These are phyloP conservation scores for Ectemnius cavifrons DNA, from an alignment of 2,888 invertebrate species.

Conservation along the genomic window DNA sequence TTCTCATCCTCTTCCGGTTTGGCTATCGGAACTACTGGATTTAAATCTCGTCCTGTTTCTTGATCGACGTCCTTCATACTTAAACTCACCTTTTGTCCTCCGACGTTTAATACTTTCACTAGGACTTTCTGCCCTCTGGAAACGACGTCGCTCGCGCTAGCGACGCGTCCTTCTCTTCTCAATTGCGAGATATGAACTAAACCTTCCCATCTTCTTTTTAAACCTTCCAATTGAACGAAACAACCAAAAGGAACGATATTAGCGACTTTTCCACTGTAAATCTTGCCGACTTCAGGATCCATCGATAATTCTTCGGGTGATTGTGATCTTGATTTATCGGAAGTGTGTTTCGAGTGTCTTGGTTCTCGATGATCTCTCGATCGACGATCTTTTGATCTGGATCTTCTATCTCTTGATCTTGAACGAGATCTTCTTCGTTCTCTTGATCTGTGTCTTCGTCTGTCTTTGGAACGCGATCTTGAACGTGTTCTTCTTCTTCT, in stretches of 20 bases:
- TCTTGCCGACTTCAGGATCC: slow-evolving; percentile 90
- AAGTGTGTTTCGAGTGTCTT: slow-evolving; percentile 67
- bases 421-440: slow-evolving; percentile 57
- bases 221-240: slow-evolving; percentile 96
- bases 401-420: slow-evolving; percentile 67
- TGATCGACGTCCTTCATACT: slow-evolving; percentile 99
- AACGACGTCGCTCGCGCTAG: slow-evolving; percentile 96
- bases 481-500: slow-evolving; percentile 54
- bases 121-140: slow-evolving; percentile 91
- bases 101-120: slow-evolving; percentile 93
- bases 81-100: slow-evolving; percentile 88
- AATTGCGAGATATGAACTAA: slow-evolving; percentile 98
- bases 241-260: slow-evolving; percentile 99
- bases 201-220: slow-evolving; percentile 95
- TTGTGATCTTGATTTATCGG: slow-evolving; percentile 69
- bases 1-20: slow-evolving; percentile 84
- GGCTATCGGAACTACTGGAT: slow-evolving; percentile 86
- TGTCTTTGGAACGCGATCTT: slow-evolving; percentile 34
- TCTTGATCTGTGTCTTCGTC: slow-evolving; percentile 23
- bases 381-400: slow-evolving; percentile 68
- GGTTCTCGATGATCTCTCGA: slow-evolving; percentile 66
- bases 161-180: slow-evolving; percentile 94
- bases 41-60: slow-evolving; percentile 94
- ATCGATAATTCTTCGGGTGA: slow-evolving; percentile 82
- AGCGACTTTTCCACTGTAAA: slow-evolving; percentile 95